Conservation (phyloP, 1,140 invertebrate genomes). For the Brachionus calyciflorus region DNA sequence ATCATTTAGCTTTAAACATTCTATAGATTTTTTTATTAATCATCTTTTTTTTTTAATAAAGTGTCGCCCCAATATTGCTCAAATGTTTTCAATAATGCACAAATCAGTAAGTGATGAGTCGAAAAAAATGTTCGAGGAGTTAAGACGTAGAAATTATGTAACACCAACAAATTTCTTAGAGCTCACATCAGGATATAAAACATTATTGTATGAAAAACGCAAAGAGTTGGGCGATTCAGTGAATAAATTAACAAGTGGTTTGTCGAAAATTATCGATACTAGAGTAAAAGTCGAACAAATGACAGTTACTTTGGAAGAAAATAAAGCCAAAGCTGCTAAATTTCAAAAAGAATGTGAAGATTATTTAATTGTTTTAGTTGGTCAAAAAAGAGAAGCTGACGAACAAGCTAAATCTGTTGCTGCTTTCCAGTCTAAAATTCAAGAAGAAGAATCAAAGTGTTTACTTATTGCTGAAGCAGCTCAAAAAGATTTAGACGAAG, state of each 20-base stretch:
- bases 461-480: slow-evolving; percentile 74
- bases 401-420: slow-evolving; percentile 70
- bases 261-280: slow-evolving; percentile 74
- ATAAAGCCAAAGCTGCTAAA: slow-evolving; percentile 70
- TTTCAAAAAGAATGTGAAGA: slow-evolving; percentile 73
- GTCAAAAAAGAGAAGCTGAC: slow-evolving; percentile 74
- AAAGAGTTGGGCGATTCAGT: slow-evolving; percentile 68
- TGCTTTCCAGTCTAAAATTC: slow-evolving; percentile 69
- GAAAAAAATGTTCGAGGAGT: slow-evolving; percentile 69
- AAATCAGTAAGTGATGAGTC: slow-evolving; percentile 69
- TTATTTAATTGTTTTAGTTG: slow-evolving; percentile 71
- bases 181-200: slow-evolving; percentile 75
- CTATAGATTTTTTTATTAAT: too few relatives aligned
- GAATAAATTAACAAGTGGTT: slow-evolving; percentile 69
- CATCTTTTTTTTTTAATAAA: not conserved
- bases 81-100: slow-evolving; percentile 74
- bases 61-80: slow-evolving; percentile 64
- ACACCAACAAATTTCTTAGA: slow-evolving; percentile 80
- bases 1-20: too few relatives aligned
- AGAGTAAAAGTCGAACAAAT: slow-evolving; percentile 70
- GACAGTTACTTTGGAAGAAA: slow-evolving; percentile 73
- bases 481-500: slow-evolving; percentile 73
- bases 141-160: slow-evolving; percentile 78
- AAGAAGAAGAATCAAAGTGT: slow-evolving; percentile 74
- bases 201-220: slow-evolving; percentile 72